Evolutionary conservation across 1,140 invertebrate genomes (phyloP).

Genomic region (Scaptomyza montana): DNA sequence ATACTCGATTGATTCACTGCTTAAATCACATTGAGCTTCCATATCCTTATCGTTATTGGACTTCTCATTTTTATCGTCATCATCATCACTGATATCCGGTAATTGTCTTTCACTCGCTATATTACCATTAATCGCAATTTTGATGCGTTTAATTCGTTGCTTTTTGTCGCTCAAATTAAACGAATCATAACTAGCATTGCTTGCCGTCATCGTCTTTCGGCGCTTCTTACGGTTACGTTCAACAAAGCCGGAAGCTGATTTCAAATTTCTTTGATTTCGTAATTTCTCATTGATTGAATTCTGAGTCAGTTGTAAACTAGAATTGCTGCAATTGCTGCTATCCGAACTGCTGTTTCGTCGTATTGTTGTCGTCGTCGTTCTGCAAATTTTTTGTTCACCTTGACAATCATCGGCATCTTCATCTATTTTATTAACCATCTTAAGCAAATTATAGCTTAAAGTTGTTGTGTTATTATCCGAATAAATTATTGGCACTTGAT

Average conservation of each 20-base stretch:
- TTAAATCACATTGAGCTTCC: neutral
- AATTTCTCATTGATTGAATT: conserved; percentile 47
- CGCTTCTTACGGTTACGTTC: conserved; percentile 52
- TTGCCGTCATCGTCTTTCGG: conserved; percentile 10
- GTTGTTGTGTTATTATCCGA: neutral
- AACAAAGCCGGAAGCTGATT: conserved; percentile 3
- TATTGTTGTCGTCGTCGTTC: neutral
- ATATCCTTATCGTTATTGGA: neutral
- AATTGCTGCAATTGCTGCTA: conserved; percentile 50
- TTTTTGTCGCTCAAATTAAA: neutral
- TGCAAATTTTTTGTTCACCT: too few relatives aligned
- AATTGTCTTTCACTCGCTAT: conserved; percentile 1
- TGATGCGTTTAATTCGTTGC: conserved; percentile 55
- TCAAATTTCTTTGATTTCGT: conserved; percentile 9
- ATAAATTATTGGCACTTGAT: neutral
- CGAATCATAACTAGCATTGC: neutral
- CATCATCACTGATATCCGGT: conserved; percentile 43
- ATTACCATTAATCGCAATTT: conserved; percentile 52
- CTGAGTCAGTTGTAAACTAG: conserved; percentile 42
- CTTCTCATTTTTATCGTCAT: neutral
- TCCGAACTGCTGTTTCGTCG: conserved; percentile 7
- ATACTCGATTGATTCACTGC: neutral
- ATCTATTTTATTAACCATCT: conserved; percentile 30
- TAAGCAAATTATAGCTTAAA: conserved; percentile 44
- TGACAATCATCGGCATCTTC: neutral